A percentile compares a stretch with the other conserved stretches of the same genome.
These are phyloP conservation scores for Caretta caretta DNA, from an alignment of 2,113 vertebrate species.

Conservation along the genomic window DNA sequence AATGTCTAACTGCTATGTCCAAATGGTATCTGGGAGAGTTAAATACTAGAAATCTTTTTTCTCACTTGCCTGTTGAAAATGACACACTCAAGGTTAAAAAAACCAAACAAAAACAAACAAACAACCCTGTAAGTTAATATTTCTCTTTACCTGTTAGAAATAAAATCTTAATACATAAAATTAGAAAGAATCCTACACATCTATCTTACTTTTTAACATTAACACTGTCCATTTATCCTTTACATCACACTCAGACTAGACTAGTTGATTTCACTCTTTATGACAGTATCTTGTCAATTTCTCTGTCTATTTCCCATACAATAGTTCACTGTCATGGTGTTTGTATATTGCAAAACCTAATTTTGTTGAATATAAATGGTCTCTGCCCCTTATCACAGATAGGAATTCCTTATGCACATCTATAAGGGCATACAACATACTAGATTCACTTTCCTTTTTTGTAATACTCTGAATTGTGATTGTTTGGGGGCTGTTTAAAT, in stretches of 20 bases:
- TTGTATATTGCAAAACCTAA: not conserved
- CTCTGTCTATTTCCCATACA: not conserved
- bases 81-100: not conserved
- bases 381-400: not conserved
- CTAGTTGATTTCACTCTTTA: not conserved
- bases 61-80: not conserved
- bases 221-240: not conserved
- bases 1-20: not conserved
- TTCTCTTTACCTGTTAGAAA: not conserved
- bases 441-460: not conserved
- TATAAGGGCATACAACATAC: not conserved
- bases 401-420: not conserved
- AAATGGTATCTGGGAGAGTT: not conserved
- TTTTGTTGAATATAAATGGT: not conserved
- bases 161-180: not conserved
- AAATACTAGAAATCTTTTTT: not conserved
- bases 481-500: not conserved
- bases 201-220: not conserved
- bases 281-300: not conserved
- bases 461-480: not conserved
- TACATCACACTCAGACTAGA: accelerated
- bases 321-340: not conserved
- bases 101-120: no score
- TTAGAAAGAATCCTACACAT: not conserved
- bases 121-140: not conserved